phyloP scores from a whole-genome alignment of 2,888 invertebrate genomes.

The Periphyllus acericola region DNA sequence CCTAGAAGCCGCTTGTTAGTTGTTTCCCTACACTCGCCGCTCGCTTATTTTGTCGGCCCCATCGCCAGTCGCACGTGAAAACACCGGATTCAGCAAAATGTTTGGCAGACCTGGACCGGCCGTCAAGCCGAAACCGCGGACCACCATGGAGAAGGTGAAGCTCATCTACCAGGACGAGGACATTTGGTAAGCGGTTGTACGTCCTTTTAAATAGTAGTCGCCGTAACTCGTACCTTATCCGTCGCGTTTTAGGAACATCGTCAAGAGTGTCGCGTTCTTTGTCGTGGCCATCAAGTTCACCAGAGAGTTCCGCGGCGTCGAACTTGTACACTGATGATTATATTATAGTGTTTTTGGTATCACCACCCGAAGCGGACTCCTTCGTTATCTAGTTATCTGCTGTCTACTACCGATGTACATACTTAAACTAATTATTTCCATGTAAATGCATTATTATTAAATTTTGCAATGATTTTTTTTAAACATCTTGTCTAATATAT shows the following conservation, averaged over 20 bases:
- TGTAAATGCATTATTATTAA: background rate
- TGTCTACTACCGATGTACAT: background rate
- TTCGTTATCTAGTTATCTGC: background rate
- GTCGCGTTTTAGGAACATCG: slow-evolving; percentile 15
- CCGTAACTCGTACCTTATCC: background rate
- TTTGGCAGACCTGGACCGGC: slow-evolving; percentile 35
- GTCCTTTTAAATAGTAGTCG: too few relatives aligned
- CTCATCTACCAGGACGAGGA: slow-evolving; percentile 45
- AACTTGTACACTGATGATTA: slow-evolving; percentile 37
- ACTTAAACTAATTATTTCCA: background rate
- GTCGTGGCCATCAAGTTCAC: slow-evolving; percentile 41
- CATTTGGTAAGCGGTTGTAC: slow-evolving; percentile 9
- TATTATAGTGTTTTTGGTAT: too few relatives aligned
- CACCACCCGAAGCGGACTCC: background rate
- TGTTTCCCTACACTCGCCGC: background rate
- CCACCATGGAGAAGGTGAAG: slow-evolving; percentile 32
- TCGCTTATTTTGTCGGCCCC: background rate
- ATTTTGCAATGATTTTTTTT: background rate
- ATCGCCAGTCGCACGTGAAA: background rate
- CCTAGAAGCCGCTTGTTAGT: too few relatives aligned
- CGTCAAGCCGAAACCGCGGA: slow-evolving; percentile 49
- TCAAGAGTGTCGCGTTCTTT: slow-evolving; percentile 51
- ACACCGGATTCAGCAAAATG: slow-evolving; percentile 13
- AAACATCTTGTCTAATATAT: background rate
- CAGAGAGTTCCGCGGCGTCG: slow-evolving; percentile 39